Base-by-base conservation (phyloP, 2,113 vertebrate species). In the Penelope pileata region DNA sequence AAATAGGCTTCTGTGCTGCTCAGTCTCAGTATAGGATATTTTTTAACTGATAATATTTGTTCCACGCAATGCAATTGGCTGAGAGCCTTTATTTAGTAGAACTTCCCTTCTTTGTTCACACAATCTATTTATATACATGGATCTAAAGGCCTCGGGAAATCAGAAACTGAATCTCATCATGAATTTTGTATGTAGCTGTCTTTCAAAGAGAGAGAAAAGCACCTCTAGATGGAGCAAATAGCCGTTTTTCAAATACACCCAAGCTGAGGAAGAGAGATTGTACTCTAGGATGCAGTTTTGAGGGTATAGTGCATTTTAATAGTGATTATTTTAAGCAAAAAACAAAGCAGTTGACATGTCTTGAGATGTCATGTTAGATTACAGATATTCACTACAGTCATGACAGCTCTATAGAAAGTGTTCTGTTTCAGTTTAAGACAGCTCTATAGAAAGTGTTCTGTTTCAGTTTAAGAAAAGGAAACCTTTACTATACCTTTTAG, bases 101-200 rank as follows among this genome's bases (percentile, higher is more conserved):
- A 88, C 80, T 96, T 95, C 95, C 93, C 51, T 83, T 86, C 88
- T 94, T 93, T 96, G 92, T 95, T 92, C 68, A 74, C 54, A 66
- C 47, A 40, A 50, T 56, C 91, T 93, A 69, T 93, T 94, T 94
- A 76, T 92, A 84, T 68, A 89, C 66, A 40, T 73, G 53, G 43
- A 53, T 84, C 60, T 82, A 48, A 86, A 67, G 43, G 45, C 69
- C 91, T 60, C 69, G 60, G 86, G 81, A 95, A 91, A 73, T 75
- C 23, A 86, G 64, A 90, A 83, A 68, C 42, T 63, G 73, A 81
- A 77, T 69, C 29, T 80, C 66, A 62, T 75, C 29, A 14, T 86
- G 53, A 53, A 60, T 58, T 84, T 64, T 84, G 3, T 75, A 21
- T 34, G 16, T 53, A 69, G 56, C 32, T 89, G 38, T 82, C 27